Evolutionary conservation across 1,140 invertebrate species (phyloP).

Genomic region (Drosophila arawakana): DNA sequence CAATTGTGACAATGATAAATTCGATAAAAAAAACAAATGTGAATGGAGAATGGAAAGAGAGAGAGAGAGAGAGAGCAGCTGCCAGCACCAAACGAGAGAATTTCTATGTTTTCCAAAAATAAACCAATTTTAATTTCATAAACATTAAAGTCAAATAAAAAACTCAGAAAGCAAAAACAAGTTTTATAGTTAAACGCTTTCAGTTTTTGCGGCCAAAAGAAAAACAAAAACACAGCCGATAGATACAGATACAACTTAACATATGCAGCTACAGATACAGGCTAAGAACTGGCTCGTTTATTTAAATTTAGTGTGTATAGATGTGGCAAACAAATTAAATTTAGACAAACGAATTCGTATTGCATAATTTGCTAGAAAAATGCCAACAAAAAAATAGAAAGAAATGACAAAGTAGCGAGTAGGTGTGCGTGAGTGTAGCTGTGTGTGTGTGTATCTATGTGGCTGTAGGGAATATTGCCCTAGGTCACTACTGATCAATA

Average conservation of each 20-base stretch:
- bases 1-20: conserved; percentile 38
- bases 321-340: conserved; percentile 53
- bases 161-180: conserved; percentile 8
- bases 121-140: conserved; percentile 29
- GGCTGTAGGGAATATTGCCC: conserved; percentile 40
- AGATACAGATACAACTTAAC: too few relatives aligned
- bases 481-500: conserved; percentile 58
- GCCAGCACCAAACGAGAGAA: neutral
- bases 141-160: conserved; percentile 42
- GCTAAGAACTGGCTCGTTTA: neutral
- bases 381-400: conserved; percentile 13
- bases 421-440: neutral
- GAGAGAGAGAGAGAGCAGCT: neutral
- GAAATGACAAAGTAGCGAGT: neutral
- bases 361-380: conserved; percentile 54
- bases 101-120: conserved; percentile 22
- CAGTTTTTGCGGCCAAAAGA: conserved; percentile 26
- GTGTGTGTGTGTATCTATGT: neutral
- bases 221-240: conserved; percentile 28
- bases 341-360: conserved; percentile 53
- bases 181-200: conserved; percentile 19
- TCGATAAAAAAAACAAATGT: neutral
- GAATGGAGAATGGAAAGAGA: conserved; percentile 7
- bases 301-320: conserved; percentile 20
- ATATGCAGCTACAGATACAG: conserved; percentile 11